Evolutionary conservation across 1,140 invertebrate species (phyloP).

Genomic region (Drosophila malerkotliana): DNA sequence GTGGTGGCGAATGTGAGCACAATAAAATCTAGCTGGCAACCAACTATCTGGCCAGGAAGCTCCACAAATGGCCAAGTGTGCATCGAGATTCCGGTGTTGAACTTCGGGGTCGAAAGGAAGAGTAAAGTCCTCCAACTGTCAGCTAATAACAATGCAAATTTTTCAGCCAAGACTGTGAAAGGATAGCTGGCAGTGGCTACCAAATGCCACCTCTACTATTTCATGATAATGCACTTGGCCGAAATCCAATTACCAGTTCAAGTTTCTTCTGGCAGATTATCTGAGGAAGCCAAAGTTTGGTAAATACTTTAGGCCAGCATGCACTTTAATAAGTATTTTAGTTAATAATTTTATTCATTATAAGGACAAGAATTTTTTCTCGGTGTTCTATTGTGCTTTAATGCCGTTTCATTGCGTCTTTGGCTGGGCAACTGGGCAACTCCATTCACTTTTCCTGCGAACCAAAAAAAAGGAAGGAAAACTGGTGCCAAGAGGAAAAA

Average conservation of each 20-base stretch:
- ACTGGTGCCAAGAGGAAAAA: constrained; percentile 1
- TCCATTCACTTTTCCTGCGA: constrained; percentile 60
- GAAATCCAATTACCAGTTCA: not conserved
- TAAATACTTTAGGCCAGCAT: not conserved
- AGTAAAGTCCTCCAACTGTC: constrained; percentile 42
- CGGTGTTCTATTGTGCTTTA: constrained; percentile 54
- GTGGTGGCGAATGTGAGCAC: constrained; percentile 75
- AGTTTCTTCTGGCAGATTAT: no score
- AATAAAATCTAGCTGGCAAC: constrained; percentile 79
- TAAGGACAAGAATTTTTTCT: not conserved
- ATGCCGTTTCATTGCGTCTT: constrained; percentile 57
- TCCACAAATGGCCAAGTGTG: constrained; percentile 35
- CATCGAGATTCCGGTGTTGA: constrained; percentile 26
- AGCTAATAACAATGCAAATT: constrained; percentile 83
- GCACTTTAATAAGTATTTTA: not conserved
- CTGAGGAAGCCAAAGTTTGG: no score
- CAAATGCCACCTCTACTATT: constrained; percentile 33
- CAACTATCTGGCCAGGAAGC: constrained; percentile 56
- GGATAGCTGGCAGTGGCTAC: constrained; percentile 18
- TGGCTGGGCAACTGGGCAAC: constrained; percentile 29
- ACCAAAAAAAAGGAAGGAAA: constrained; percentile 21
- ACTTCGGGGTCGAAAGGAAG: constrained; percentile 29
- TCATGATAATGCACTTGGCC: constrained; percentile 31
- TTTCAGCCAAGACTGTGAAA: constrained; percentile 25
- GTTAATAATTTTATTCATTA: no score